phyloP scores from a whole-genome alignment of 1,140 invertebrate species.

The Steinernema feltiae region DNA sequence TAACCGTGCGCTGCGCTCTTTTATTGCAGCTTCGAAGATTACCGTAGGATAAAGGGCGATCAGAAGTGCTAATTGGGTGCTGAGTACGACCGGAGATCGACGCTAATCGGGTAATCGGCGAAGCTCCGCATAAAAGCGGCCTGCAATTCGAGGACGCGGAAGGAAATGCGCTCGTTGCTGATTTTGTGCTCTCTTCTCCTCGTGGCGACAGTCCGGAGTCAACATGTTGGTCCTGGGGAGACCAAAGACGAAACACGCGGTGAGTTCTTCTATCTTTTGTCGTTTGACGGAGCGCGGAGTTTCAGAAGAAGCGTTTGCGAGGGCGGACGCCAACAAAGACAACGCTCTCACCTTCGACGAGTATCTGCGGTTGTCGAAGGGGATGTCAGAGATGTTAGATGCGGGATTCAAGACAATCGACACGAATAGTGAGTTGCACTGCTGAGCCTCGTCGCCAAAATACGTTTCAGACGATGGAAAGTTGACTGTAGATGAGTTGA shows the following conservation, averaged over 20 bases:
- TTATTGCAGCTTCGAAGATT: not conserved
- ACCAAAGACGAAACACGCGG: not conserved
- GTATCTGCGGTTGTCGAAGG: not conserved
- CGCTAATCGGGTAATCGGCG: not conserved
- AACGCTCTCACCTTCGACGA: not conserved
- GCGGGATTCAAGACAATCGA: too few species aligned
- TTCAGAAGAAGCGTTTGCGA: not conserved
- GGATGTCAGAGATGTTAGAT: too few species aligned
- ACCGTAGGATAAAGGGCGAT: not conserved
- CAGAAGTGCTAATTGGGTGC: too few species aligned
- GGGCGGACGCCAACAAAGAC: not conserved
- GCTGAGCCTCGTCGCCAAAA: too few species aligned
- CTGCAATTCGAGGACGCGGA: not conserved
- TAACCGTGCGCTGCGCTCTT: too few species aligned
- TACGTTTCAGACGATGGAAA: too few species aligned
- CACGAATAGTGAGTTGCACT: too few species aligned
- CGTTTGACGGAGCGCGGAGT: not conserved
- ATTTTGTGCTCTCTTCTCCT: not conserved
- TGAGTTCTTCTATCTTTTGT: not conserved
- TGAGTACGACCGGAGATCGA: not conserved
- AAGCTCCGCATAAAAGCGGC: not conserved
- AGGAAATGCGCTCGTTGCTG: not conserved
- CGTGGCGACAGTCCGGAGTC: not conserved
- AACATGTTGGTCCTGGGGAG: not conserved
- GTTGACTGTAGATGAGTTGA: too few species aligned